Evolutionary conservation across 2,888 invertebrate genomes (phyloP), one percentile per base, ranked within the genome.

Genomic region (Mimumesa dahlbomi): DNA sequence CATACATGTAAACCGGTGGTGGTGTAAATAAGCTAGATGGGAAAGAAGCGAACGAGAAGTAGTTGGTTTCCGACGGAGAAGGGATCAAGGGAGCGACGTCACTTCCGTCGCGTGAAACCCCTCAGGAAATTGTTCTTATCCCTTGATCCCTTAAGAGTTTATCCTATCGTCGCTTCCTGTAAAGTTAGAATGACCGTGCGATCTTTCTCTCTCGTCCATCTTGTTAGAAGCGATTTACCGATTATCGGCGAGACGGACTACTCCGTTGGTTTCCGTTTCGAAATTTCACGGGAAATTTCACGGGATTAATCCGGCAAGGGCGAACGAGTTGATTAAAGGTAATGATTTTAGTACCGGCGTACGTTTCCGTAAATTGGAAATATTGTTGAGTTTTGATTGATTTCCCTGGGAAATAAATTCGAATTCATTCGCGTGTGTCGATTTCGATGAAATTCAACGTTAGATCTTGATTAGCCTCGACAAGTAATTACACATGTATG

Each of bases 111-210:
- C 54, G 73, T 40, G 75, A 79, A 78, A 69, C 69, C 73, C 74
- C 75, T 57, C 73, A 74, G 83, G 82, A 84, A 84, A 84, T 84
- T 84, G 82, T 79, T 76, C 79, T 82, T 79, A 83, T 84, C 84
- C 73, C 77, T 81, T 81, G 84, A 84, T 84, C 83, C 76, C 61
- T 67, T 74, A 71, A 81, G 80, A 84, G 82, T 84, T 83, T 81
- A 83, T 75, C 75, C 80, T 69, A 73, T 82, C 77, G 82, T 73
- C 73, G 73, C 73, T 77, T 64, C 64, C 61, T 53, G 62, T 70
- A 58, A 76, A 76, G 69, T 69, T 66, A 63, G 64, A 70, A 50
- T 65, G 69, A 71, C 61, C 68, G 53, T 61, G 45, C 59, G 49
- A 56, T 53, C 77, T 25, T 50, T 68, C 36, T 38, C 61, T 22